Evolutionary conservation across 35 echinoderm and acorn worm genomes (phyloP), one percentile per base, ranked within the genome.

Genomic region (Diadema setosum): DNA sequence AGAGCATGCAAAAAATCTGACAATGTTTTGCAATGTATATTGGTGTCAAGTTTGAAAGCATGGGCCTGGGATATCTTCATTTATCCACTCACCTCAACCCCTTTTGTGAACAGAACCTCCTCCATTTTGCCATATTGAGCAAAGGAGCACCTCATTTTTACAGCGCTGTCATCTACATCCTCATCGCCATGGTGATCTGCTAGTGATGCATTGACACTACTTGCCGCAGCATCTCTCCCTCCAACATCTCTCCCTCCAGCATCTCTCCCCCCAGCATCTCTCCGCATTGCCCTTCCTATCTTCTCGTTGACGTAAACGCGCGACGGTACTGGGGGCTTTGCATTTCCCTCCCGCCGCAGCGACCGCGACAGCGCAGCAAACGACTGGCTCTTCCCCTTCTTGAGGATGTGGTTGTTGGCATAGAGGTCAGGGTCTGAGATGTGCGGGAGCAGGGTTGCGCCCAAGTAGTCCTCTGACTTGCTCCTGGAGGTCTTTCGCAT

Each of bases 101-200:
- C 73, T 78, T 78, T 78, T 6, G 40, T 20, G 25, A 78, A 78
- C 2, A 78, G 73, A 34, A 78, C 73, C 40, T 78, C 73, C 23
- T 78, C 73, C 73, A 78, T 78, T 36, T 41, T 78, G 15, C 73
- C 73, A 44, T 41, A 78, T 23, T 78, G 73, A 41, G 33, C 73
- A 78, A 78, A 78, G 20, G 73, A 78, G 73, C 73, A 78, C 44
- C 73, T 78, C 73, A 78, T 78, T 21, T n/a, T 78, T 26, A 41
- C 44, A 5, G 5, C 44, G 0, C 73, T 41, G 24, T 78, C 73
- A 9, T 78, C 73, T 17, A 41, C 73, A 78, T 78, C 73, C 6
- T 78, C 73, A 24, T 78, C 73, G 20, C 73, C 73, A 78, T 41
- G 73, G 36, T 78, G 17, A 78, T 78, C 73, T 18, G 24, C 48